A percentile compares a stretch with the other conserved stretches of the same genome.
phyloP scores from a whole-genome alignment of 2,113 vertebrate species.

The Mystacornis crossleyi region DNA sequence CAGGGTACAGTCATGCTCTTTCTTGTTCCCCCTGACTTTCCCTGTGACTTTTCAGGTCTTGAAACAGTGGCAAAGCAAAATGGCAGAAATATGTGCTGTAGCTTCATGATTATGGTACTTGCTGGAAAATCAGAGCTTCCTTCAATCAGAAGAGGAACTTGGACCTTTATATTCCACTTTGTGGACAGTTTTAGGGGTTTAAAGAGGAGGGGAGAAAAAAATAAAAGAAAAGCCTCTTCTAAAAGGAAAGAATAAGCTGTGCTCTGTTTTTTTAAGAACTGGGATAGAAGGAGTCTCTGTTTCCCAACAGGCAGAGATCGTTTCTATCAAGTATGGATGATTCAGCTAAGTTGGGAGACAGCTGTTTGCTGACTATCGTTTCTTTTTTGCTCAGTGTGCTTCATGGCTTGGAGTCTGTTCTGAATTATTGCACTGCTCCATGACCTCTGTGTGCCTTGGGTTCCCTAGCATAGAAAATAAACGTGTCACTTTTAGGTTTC shows the following conservation, averaged over 20 bases:
- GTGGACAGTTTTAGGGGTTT: neutral
- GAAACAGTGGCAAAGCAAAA: neutral
- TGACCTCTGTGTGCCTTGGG: neutral
- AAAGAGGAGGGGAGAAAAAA: neutral
- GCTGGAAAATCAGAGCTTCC: neutral
- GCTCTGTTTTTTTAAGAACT: neutral
- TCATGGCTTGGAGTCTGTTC: neutral
- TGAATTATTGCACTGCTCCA: neutral
- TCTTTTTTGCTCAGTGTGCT: neutral
- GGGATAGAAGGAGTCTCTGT: neutral
- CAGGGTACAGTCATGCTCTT: neutral
- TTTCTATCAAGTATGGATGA: neutral
- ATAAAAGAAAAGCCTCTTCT: neutral
- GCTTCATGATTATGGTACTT: neutral
- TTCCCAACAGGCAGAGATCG: neutral
- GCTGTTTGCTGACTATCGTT: neutral
- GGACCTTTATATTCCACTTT: neutral
- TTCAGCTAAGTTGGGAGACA: neutral
- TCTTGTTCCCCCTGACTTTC: neutral
- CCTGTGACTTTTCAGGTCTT: neutral
- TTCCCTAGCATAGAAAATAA: neutral
- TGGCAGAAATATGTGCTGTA: neutral
- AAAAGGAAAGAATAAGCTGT: neutral
- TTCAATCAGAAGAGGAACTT: neutral
- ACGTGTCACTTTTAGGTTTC: neutral